Conservation (phyloP, 2,113 vertebrate genomes). For the Psittacara wagleri region DNA sequence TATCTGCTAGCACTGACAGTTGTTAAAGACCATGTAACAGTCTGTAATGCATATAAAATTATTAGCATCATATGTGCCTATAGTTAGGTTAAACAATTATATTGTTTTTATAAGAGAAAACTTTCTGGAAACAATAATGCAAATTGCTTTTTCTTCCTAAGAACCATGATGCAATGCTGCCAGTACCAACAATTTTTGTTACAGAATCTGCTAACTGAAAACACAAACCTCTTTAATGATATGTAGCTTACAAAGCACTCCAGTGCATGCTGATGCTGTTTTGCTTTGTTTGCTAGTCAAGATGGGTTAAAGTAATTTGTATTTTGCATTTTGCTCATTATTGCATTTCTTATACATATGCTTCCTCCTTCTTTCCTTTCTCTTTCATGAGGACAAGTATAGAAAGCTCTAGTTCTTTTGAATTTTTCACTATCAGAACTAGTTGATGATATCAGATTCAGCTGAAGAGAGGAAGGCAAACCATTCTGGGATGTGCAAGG, state of each 20-base stretch:
- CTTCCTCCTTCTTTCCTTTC: background rate
- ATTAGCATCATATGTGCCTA: constrained; percentile 39
- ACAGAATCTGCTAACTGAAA: constrained; percentile 59
- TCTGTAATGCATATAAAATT: constrained; percentile 29
- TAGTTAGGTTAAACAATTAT: constrained; percentile 49
- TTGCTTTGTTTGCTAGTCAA: constrained; percentile 36
- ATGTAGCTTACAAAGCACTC: constrained; percentile 13
- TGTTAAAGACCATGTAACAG: background rate
- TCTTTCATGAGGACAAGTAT: background rate
- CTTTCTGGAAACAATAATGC: constrained; percentile 57
- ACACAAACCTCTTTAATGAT: constrained; percentile 32
- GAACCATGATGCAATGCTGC: constrained; percentile 49
- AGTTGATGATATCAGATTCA: background rate
- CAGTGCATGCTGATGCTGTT: background rate
- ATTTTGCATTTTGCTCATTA: constrained; percentile 44
- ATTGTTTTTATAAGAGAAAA: constrained; percentile 49
- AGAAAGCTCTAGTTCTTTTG: background rate
- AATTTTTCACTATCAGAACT: background rate
- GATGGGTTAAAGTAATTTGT: constrained; percentile 17
- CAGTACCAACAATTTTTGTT: constrained; percentile 61
- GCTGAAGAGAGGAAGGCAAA: background rate
- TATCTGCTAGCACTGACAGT: background rate
- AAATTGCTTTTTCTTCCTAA: constrained; percentile 42
- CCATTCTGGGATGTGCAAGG: background rate
- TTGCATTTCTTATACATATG: background rate